phyloP scores from a whole-genome alignment of 2,797 vertebrate species.

The Lophius americanus region DNA sequence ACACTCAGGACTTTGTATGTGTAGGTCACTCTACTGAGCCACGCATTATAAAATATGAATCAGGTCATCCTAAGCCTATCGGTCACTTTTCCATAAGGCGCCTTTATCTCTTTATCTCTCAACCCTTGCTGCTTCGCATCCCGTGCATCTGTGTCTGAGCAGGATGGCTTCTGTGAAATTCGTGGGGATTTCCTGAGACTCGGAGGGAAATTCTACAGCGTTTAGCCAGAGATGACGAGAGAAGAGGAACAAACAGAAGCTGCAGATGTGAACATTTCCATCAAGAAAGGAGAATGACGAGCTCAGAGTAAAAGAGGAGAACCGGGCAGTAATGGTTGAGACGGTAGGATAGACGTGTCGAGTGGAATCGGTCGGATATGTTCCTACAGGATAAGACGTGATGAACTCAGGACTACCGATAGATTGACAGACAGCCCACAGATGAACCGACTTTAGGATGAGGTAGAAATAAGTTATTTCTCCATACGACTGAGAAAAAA shows the following conservation, averaged over 20 bases:
- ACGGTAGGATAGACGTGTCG: constrained; percentile 42
- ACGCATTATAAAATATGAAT: constrained; percentile 1
- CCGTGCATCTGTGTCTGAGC: constrained; percentile 3
- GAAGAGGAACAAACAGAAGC: background rate
- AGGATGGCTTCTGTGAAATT: background rate
- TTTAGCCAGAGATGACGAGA: background rate
- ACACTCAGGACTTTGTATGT: background rate
- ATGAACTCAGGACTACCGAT: constrained; percentile 37
- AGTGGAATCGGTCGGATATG: constrained; percentile 62
- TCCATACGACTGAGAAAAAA: too few relatives aligned
- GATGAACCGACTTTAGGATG: background rate
- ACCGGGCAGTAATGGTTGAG: constrained; percentile 38
- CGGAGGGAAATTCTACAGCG: background rate
- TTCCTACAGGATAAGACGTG: constrained; percentile 13
- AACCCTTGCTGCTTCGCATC: constrained; percentile 28
- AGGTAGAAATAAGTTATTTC: too few relatives aligned
- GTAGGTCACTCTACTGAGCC: background rate
- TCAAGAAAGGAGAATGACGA: constrained; percentile 59
- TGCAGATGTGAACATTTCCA: background rate
- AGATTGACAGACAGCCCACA: constrained; percentile 40
- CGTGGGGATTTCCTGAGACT: constrained; percentile 1
- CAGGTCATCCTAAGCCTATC: background rate
- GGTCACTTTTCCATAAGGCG: constrained; percentile 51
- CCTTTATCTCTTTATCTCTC: constrained; percentile 29
- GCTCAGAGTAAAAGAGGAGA: constrained; percentile 35